Base-by-base conservation (phyloP, 1,140 invertebrate genomes). In the Plutomurus gul region DNA sequence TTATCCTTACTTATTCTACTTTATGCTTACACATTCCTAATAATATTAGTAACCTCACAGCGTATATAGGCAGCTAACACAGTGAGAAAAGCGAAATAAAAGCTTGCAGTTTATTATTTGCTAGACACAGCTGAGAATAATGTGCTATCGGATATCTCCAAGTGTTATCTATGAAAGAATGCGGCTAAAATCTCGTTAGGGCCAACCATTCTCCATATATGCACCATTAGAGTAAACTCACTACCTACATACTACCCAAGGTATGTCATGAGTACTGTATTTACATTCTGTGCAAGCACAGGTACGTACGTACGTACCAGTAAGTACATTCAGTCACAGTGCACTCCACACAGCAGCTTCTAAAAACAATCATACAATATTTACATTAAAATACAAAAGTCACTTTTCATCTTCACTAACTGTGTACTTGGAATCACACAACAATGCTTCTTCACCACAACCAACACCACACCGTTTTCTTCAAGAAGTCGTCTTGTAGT, bases 321-420 rank as follows among this genome's bases (percentile, higher is more conserved):
- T 65, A 8, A 20, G 5, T 51, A 22, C 18, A 51, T 22, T 10
- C 18, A 22, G 4, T 3, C 18, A 51, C 10, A 22, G 18, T 51
- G 20, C 20, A 51, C 6, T n/a, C 25, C 47, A 3, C n/a, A n/a
- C n/a, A n/a, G n/a, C 11, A 65, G 30, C 56, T 65, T 65, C 56
- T 36, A 65, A 65, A 65, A 65, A 65, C 56, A 65, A 65, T 65
- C 56, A 65, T 65, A 65, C 30, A 65, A 25, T 65, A 65, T 65
- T 65, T 65, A 65, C 56, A 65, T 65, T 65, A 65, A 65, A 65
- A 65, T 65, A 65, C 56, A 65, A 65, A 65, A 65, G 56, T 65
- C 56, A 65, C 56, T 65, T 65, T 65, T 65, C 56, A 65, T 65
- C 56, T 65, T 65, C 27, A 30, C 27, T 30, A 25, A n/a, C 56